Evolutionary conservation across 2,113 vertebrate genomes (phyloP), one percentile per base, ranked within the genome.

Genomic region (Monarcha castaneiventris): DNA sequence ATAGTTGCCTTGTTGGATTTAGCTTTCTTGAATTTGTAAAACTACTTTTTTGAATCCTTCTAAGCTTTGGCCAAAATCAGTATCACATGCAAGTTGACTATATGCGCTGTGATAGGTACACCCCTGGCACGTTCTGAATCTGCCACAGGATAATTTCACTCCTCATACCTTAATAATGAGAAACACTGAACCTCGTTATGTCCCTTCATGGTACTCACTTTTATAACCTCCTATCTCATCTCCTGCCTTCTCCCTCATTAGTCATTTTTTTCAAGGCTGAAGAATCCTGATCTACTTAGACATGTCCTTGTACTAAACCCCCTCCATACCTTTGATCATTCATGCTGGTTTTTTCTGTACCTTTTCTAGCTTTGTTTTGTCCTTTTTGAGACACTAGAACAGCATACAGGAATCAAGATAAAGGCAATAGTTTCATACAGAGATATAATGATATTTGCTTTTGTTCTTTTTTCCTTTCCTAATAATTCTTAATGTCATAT

Each of bases 401-500:
- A 86, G 35, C 48, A 80, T 25, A 84, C 14, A 54, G 33, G 23
- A 86, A 74, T 77, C 83, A 71, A 89, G 86, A 95, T 89, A 85
- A 94, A 94, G 95, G 90, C 72, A 94, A 74, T 2, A 55, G 63
- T 66, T 88, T 94, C 61, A 67, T 59, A 80, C 51, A 88, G 72
- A 69, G 55, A 68, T 90, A 90, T 46, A 84, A 84, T 46, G 37
- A 69, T 85, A 84, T 39, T 88, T 95, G 52, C 55, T 94, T 94
- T 86, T 87, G 76, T 94, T 96, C 67, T 90, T 37, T 80, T 88
- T 63, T 77, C 72, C 59, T 92, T 95, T 67, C 73, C 59, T 80
- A 88, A 74, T 90, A 88, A 88, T 86, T 94, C 62, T 77, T 94
- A 81, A 88, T 77, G 85, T 92, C 90, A 74, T 71, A 88, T 93